Conservation (phyloP, 2,888 invertebrate species). For the Phytoseiulus persimilis region DNA sequence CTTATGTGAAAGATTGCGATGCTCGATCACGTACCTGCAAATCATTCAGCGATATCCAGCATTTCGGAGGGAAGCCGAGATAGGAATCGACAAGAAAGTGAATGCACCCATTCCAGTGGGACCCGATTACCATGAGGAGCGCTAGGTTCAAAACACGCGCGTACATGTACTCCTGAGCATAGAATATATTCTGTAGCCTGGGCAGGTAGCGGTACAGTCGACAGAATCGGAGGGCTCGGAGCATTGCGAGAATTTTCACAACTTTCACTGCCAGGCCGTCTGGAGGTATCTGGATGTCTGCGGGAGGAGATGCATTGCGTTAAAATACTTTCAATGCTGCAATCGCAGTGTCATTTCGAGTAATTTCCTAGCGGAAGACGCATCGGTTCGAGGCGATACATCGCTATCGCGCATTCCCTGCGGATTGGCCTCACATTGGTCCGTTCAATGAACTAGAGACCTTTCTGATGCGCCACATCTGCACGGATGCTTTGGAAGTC, state of each 20-base stretch:
- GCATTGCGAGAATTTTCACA: neutral
- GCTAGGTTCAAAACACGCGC: neutral
- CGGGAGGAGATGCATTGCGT: neutral
- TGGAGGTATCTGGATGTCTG: neutral
- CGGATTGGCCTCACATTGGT: no score
- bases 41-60: slow-evolving; percentile 1
- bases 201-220: slow-evolving; percentile 29
- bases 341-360: no score
- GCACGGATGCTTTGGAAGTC: no score
- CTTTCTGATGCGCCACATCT: no score
- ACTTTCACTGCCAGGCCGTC: neutral
- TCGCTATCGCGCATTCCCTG: no score
- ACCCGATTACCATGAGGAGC: slow-evolving; percentile 1
- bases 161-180: slow-evolving; percentile 12
- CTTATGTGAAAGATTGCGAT: no score
- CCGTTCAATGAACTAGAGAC: no score
- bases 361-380: no score
- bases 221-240: slow-evolving; percentile 5
- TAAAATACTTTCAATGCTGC: no score
- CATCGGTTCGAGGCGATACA: no score
- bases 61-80: slow-evolving; percentile 8
- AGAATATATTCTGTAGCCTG: neutral
- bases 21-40: neutral
- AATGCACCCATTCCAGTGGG: slow-evolving; percentile 20
- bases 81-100: slow-evolving; percentile 18